Percentiles rank a stretch among this genome's conserved stretches.
phyloP scores from a whole-genome alignment of 2,113 vertebrate species.

The Argyrosomus japonicus region DNA sequence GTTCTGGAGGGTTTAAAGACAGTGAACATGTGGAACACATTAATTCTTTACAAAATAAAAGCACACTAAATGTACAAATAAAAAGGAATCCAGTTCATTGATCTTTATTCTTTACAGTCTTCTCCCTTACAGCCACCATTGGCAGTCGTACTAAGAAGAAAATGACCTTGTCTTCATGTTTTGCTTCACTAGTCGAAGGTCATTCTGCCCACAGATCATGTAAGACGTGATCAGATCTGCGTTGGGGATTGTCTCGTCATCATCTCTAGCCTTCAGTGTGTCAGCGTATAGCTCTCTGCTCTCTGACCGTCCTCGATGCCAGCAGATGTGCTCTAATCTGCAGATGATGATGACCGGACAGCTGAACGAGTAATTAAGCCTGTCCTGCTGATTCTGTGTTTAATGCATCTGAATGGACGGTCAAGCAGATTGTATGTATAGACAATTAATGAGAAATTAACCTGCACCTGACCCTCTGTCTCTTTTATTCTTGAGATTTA shows the following conservation, averaged over 20 bases:
- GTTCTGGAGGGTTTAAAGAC: no score
- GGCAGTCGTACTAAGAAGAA: not conserved
- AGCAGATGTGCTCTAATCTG: constrained; percentile 59
- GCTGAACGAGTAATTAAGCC: constrained; percentile 26
- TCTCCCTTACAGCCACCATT: not conserved
- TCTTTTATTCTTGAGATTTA: not conserved
- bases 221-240: not conserved
- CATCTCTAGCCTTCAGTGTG: not conserved
- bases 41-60: no score
- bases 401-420: not conserved
- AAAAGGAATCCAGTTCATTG: no score
- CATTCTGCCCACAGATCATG: not conserved
- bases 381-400: constrained; percentile 15
- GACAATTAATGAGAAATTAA: not conserved
- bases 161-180: not conserved
- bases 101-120: not conserved
- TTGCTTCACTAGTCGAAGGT: not conserved
- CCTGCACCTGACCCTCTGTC: not conserved
- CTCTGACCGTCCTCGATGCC: not conserved
- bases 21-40: no score
- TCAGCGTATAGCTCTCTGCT: not conserved
- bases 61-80: no score
- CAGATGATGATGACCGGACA: constrained; percentile 50
- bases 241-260: not conserved
- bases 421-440: not conserved